These are phyloP conservation scores for Pilophorus perplexus DNA, from an alignment of 2,888 invertebrate species.

Conservation along the genomic window DNA sequence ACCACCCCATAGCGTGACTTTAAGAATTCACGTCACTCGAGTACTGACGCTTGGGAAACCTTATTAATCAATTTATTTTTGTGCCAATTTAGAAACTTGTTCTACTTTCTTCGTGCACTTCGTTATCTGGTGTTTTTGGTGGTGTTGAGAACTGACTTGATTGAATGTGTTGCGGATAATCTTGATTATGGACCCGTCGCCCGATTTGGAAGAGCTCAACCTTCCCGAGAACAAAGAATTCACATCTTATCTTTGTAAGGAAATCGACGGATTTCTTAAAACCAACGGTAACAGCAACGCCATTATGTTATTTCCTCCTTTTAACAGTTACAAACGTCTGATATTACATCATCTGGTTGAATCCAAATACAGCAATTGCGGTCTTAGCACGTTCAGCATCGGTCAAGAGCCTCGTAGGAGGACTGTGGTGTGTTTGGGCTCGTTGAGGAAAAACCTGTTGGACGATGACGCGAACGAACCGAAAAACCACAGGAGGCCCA, in stretches of 20 bases:
- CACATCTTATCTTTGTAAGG: background rate
- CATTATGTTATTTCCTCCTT: conserved; percentile 35
- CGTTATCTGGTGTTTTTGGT: background rate
- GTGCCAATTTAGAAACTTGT: no score
- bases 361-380: background rate
- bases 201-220: conserved; percentile 14
- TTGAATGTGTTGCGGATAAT: no score
- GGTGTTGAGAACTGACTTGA: background rate
- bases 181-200: conserved; percentile 1
- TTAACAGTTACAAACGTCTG: conserved; percentile 28
- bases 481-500: background rate
- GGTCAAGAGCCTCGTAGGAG: conserved; percentile 24
- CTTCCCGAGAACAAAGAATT: conserved; percentile 21
- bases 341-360: conserved; percentile 23
- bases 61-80: no score
- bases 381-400: conserved; percentile 26
- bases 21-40: no score
- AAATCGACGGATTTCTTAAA: conserved; percentile 23
- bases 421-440: conserved; percentile 17
- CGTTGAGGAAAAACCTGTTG: background rate
- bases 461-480: conserved; percentile 12
- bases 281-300: background rate
- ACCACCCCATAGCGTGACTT: no score
- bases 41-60: no score
- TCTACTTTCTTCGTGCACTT: no score